These are phyloP conservation scores for Antechinus flavipes DNA, from an alignment of 2,113 vertebrate species.

Conservation along the genomic window DNA sequence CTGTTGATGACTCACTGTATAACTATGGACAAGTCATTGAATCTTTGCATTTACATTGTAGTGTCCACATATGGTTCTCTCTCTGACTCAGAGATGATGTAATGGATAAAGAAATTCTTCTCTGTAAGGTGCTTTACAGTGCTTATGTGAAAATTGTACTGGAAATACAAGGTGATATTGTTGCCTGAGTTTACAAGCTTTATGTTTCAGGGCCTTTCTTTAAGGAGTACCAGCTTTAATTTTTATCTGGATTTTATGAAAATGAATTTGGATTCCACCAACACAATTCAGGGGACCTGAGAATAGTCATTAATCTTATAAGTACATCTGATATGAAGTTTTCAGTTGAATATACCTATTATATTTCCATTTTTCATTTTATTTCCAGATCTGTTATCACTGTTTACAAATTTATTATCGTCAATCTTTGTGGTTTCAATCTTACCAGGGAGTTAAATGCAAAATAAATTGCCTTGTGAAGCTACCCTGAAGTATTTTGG, in stretches of 20 bases:
- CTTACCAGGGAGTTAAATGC: not conserved
- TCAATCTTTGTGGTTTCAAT: not conserved
- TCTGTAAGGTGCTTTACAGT: rapidly evolving
- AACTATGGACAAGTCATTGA: not conserved
- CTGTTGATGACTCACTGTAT: not conserved
- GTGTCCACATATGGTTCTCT: not conserved
- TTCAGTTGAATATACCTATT: conserved; percentile 3
- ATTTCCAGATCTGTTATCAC: not conserved
- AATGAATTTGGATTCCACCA: not conserved
- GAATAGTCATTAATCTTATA: not conserved
- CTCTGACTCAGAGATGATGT: not conserved
- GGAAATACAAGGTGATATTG: not conserved
- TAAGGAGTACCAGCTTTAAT: not conserved
- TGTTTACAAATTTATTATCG: not conserved
- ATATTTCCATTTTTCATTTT: not conserved
- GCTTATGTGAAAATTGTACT: not conserved
- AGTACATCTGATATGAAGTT: not conserved
- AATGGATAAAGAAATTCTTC: not conserved
- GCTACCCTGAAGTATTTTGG: not conserved
- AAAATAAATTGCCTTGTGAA: not conserved
- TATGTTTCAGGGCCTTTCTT: not conserved
- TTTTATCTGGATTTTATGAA: not conserved
- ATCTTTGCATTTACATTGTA: not conserved
- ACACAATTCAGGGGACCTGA: not conserved
- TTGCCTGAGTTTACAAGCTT: not conserved